phyloP scores from a whole-genome alignment of 2,888 invertebrate species.

The Pyrrhia umbra region DNA sequence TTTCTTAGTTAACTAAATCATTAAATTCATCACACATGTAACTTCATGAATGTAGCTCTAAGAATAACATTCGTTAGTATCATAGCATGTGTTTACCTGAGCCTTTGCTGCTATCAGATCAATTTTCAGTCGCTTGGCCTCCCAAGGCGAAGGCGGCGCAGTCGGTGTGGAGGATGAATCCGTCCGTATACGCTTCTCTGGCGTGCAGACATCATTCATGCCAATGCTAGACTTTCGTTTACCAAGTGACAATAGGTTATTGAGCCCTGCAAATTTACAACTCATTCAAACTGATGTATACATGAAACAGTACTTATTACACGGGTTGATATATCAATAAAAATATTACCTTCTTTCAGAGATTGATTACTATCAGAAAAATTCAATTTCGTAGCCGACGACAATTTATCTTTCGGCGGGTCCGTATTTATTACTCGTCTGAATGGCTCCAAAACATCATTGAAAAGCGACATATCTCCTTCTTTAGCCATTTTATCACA shows the following conservation, averaged over 20 bases:
- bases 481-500: conserved; percentile 81
- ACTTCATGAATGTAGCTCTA: too few species aligned
- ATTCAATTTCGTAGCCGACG: conserved; percentile 83
- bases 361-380: conserved; percentile 86
- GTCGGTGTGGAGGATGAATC: conserved; percentile 75
- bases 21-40: too few species aligned
- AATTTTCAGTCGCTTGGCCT: conserved; percentile 91
- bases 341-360: conserved; percentile 80
- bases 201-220: conserved; percentile 71
- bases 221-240: conserved; percentile 84
- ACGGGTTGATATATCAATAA: neutral
- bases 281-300: neutral
- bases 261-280: conserved; percentile 68
- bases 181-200: conserved; percentile 80
- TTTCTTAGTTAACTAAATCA: too few species aligned
- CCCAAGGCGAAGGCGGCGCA: conserved; percentile 91
- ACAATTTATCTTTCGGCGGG: conserved; percentile 86
- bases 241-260: conserved; percentile 77
- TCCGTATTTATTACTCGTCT: conserved; percentile 86
- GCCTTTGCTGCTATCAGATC: conserved; percentile 92
- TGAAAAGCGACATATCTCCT: conserved; percentile 85
- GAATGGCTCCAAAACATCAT: conserved; percentile 86
- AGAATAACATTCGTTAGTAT: neutral
- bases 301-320: neutral
- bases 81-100: conserved; percentile 75